Evolutionary conservation across 2,113 vertebrate genomes (phyloP).

Genomic region (Coturnix japonica): DNA sequence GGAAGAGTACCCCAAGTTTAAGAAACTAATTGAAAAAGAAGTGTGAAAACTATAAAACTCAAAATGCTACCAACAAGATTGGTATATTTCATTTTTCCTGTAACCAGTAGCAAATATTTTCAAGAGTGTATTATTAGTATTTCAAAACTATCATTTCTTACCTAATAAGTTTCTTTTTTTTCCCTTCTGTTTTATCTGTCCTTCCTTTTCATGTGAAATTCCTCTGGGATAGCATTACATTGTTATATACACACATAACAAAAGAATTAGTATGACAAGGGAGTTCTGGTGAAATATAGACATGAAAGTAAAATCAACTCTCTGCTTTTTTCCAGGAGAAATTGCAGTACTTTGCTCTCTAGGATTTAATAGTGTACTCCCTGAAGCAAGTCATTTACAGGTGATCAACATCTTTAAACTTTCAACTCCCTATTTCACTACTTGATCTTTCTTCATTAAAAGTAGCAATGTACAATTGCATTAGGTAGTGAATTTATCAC

Average conservation of each 20-base stretch:
- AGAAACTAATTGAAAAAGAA: not conserved
- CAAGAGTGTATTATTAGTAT: not conserved
- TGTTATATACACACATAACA: not conserved
- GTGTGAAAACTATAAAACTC: not conserved
- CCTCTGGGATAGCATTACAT: not conserved
- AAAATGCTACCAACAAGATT: not conserved
- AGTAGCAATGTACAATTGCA: constrained; percentile 4
- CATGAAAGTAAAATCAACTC: not conserved
- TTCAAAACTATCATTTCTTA: not conserved
- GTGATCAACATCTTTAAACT: constrained; percentile 21
- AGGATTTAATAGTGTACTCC: not conserved
- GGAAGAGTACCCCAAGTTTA: not conserved
- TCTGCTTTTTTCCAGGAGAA: not conserved
- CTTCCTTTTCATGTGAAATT: not conserved
- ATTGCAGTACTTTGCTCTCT: not conserved
- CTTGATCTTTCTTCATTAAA: constrained; percentile 51
- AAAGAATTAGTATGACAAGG: not conserved
- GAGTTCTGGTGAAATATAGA: constrained; percentile 2
- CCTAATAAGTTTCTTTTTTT: not conserved
- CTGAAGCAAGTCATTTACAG: constrained; percentile 31
- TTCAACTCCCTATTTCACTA: not conserved
- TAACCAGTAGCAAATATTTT: not conserved
- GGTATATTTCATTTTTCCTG: not conserved
- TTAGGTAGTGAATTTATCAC: not conserved
- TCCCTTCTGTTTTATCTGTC: not conserved